Base-by-base conservation (phyloP, 2,797 vertebrate genomes). In the Channa striata region DNA sequence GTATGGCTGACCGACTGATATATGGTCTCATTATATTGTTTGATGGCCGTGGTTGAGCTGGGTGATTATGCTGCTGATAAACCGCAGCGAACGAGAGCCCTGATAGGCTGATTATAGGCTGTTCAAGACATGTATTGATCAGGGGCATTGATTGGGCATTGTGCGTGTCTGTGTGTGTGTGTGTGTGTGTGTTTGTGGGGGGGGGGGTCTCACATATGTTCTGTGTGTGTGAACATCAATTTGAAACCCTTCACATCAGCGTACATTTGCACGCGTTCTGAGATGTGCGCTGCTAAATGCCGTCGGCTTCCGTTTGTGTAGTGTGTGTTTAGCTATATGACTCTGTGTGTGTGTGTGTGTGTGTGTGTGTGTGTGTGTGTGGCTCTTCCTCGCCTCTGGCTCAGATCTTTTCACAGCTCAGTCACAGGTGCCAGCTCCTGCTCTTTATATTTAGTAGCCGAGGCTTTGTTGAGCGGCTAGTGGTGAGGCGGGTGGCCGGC, bases 1-100 rank as follows among this genome's bases (percentile, higher is more conserved):
- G 64, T 79, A 44, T 20, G 82, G 84, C 89, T 75, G 87, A 90
- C 65, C 81, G 46, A 59, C 88, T 92, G 90, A 93, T 90, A 54
- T 88, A 93, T 89, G 72, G 64, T 64, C 87, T 90, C 90, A 91
- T 92, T 92, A 92, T 75, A 78, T 89, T 91, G 91, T 90, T 91
- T 90, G 90, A 93, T 91, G 90, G 85, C 81, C 46, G 54, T 73
- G 82, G 84, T 82, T 23, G 80, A 87, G 83, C 76, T 1, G 79
- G 81, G 84, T 92, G 90, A 93, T 93, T 91, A 90, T 88, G 77
- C 67, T 8, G 74, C 84, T 88, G 91, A 92, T 89, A 88, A 91
- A 90, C 77, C 80, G 43, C 73, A 3, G 73, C 17, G 20, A 75
- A 73, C 17, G 33, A 64, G 78, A 60, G 54, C 67, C 57, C 86